Conservation (phyloP, 1,140 invertebrate species). For the Probaryconus sp. region DNA sequence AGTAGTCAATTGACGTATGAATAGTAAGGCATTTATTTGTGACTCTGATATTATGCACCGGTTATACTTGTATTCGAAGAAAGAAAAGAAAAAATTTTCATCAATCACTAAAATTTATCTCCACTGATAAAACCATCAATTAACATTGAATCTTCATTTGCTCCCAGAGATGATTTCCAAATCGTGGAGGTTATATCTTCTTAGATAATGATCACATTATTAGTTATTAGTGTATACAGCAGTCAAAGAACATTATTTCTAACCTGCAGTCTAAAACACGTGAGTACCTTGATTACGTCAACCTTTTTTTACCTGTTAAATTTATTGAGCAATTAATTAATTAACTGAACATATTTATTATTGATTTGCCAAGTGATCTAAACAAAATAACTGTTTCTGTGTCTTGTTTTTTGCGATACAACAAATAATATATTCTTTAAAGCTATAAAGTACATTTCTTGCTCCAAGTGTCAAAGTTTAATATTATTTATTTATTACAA, state of each 20-base stretch:
- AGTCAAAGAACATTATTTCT: constrained; percentile 22
- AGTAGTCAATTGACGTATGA: constrained; percentile 46
- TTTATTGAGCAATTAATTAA: too few species aligned
- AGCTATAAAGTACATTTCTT: too few species aligned
- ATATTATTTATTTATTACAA: too few species aligned
- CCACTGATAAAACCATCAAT: neutral
- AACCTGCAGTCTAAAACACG: constrained; percentile 24
- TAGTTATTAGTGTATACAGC: constrained; percentile 27
- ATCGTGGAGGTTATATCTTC: constrained; percentile 32
- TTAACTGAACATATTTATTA: too few species aligned
- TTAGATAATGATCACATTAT: constrained; percentile 16
- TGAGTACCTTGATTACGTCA: constrained; percentile 26
- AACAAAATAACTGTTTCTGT: too few species aligned
- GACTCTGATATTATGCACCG: constrained; percentile 48
- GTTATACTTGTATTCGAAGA: constrained; percentile 41
- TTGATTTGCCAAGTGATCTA: too few species aligned
- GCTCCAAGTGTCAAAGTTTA: too few species aligned
- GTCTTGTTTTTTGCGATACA: too few species aligned
- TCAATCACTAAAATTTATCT: constrained; percentile 12
- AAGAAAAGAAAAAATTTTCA: constrained; percentile 47
- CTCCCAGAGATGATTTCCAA: constrained; percentile 5
- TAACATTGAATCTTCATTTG: neutral
- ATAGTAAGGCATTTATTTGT: constrained; percentile 44
- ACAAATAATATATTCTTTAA: too few species aligned
- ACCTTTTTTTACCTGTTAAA: neutral